Base-by-base conservation (phyloP, 1,140 invertebrate genomes). In the Palaemon carinicauda region DNA sequence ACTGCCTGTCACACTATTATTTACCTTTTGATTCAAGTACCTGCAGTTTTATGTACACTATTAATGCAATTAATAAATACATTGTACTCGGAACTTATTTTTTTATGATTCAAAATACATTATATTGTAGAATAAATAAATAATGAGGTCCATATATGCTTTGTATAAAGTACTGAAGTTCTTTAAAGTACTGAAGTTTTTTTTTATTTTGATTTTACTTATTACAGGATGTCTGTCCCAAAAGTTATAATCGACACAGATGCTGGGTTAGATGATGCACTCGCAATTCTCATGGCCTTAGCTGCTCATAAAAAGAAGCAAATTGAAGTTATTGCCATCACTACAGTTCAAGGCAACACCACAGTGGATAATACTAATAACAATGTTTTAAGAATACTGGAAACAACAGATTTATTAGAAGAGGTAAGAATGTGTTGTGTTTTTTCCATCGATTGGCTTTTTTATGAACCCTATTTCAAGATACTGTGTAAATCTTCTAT, bases 301-400 rank as follows among this genome's bases (percentile, higher is more conserved):
- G 91, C 92, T 21, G 94, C 94, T 4, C 93, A 94, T 69, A 74
- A 80, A 50, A 27, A 75, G 27, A 51, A 75, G 4, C 87, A 91
- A 89, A 89, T 94, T 19, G 87, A 94, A 85, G 91, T 95, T 9
- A 90, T 94, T 82, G 95, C 92, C 0, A 92, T 95, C 4, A 95
- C 94, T 0, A 94, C 94, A 88, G 93, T 94, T 4, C 91, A 92
- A 79, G 95, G 95, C 3, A 95, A 95, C 89, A 94, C 94, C 2
- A 90, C 89, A 24, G 87, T 95, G 0, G 91, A 94, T 14, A 92
- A 95, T 90, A 94, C 94, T 3, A 91, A 93, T 53, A 92, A 90
- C 24, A 95, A 95, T 90, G 93, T 94, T 19, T 91, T 93, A n/a
- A 91, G 94, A 84, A 92, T 94, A 27, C 91, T 95, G 12, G 87